These are phyloP conservation scores for Centropus unirufus DNA, from an alignment of 2,113 vertebrate genomes.

Conservation along the genomic window DNA sequence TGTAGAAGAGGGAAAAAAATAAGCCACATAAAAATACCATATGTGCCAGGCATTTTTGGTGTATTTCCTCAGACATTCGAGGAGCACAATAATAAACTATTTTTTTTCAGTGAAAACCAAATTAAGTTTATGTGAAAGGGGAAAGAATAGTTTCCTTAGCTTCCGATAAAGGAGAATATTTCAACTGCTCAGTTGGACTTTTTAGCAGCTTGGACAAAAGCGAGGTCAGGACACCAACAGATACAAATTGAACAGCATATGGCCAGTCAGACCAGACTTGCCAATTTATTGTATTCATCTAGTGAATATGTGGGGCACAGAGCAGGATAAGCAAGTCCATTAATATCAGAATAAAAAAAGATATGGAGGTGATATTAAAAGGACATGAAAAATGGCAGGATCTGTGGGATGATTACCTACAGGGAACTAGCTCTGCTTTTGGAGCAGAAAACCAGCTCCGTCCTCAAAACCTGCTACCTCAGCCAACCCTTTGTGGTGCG, in stretches of 20 bases:
- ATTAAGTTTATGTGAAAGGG: constrained; percentile 22
- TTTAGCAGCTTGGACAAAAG: constrained; percentile 13
- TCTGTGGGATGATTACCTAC: background rate
- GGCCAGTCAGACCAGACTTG: background rate
- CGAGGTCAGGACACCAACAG: constrained; percentile 39
- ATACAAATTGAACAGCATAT: constrained; percentile 49
- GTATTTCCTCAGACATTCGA: constrained; percentile 35
- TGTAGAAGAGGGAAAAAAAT: constrained; percentile 45
- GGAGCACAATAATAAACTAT: constrained; percentile 23
- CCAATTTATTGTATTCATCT: constrained; percentile 4
- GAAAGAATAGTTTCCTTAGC: constrained; percentile 10
- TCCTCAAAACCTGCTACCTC: accelerated
- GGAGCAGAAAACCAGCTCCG: background rate
- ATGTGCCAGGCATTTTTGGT: constrained; percentile 38
- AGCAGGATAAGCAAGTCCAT: background rate
- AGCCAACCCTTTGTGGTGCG: background rate
- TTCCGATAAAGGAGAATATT: constrained; percentile 4
- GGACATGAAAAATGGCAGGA: background rate
- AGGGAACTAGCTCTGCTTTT: background rate
- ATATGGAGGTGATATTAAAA: background rate
- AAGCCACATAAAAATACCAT: constrained; percentile 51
- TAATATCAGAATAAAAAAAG: background rate
- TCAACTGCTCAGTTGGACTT: background rate
- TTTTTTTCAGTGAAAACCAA: constrained; percentile 7
- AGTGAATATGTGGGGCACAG: background rate